These are phyloP conservation scores for Anomalospiza imberbis DNA, from an alignment of 2,797 vertebrate genomes.

Conservation along the genomic window DNA sequence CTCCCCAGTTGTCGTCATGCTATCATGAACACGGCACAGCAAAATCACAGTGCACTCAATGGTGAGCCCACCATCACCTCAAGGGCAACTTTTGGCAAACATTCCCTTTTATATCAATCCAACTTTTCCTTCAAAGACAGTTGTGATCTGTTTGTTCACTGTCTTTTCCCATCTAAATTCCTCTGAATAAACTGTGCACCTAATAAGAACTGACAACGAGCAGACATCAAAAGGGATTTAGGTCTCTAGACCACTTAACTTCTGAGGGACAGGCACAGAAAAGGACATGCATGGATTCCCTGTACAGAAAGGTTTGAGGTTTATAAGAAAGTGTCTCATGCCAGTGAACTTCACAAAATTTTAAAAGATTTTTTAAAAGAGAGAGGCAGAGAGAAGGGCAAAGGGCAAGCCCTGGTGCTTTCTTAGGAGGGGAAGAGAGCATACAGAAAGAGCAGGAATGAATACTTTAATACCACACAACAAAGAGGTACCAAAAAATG, in stretches of 20 bases:
- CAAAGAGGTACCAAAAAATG: background rate
- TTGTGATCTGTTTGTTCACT: background rate
- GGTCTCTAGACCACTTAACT: background rate
- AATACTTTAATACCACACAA: background rate
- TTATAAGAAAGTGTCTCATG: background rate
- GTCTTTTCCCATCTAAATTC: conserved; percentile 28
- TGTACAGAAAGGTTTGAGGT: background rate
- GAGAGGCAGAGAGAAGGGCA: background rate
- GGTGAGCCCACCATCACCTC: conserved; percentile 1
- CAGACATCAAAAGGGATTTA: conserved; percentile 31
- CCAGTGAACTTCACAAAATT: background rate
- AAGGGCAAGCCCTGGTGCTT: background rate
- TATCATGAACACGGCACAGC: background rate
- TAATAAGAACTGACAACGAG: conserved; percentile 35
- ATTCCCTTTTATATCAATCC: conserved; percentile 11
- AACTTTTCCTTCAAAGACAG: conserved; percentile 19
- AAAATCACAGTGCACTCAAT: conserved; percentile 9
- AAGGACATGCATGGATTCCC: background rate
- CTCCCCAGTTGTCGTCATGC: background rate
- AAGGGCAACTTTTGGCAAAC: background rate
- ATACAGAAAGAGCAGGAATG: background rate
- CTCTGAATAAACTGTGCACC: conserved; percentile 1
- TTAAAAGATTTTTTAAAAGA: background rate
- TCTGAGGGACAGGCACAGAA: background rate
- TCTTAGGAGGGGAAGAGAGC: background rate